Evolutionary conservation across 2,113 vertebrate genomes (phyloP), one percentile per base, ranked within the genome.

Genomic region (Passerina amoena): DNA sequence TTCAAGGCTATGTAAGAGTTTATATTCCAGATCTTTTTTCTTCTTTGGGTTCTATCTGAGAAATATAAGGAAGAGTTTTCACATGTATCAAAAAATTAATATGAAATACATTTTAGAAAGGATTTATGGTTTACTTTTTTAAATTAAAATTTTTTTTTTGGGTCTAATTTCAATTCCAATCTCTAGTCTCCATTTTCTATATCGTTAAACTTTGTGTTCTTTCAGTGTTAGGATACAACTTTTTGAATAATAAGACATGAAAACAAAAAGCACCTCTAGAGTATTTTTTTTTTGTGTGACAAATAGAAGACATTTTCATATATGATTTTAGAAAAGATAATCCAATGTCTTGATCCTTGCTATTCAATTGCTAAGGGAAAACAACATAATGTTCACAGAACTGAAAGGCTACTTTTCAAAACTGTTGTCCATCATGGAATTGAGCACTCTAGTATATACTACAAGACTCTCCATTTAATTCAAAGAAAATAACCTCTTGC

Each of bases 401-500:
- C 2, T 56, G 85, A 48, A 3, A 51, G 23, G 23, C 8, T 85
- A 23, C 51, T 45, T 83, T 92, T 94, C 53, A 77, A 86, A 91
- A 85, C 28, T 23, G 10, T n/a, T 57, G 33, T 42, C 65, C 30
- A 8, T 31, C 61, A 65, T 22, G 22, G 57, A 81, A 77, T 14
- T n/a, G 37, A 92, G 18, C 23, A 38, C 15, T 73, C 76, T 24
- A 68, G 60, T 71, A 60, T 18, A 66, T 68, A 60, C 57, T 90
- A 70, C 50, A 86, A 27, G 37, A 54, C 28, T 22, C 5, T 60
- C 21, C 1, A 12, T 24, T 84, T 91, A 86, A 90, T 83, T 88
- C 40, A 68, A 77, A 64, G n/a, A 81, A 93, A 90, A 91, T 78
- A 94, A 82, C 77, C 72, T 89, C 56, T 96, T 92, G 35, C 22